phyloP scores from a whole-genome alignment of 2,113 vertebrate species.

The Chlorocebus sabaeus region DNA sequence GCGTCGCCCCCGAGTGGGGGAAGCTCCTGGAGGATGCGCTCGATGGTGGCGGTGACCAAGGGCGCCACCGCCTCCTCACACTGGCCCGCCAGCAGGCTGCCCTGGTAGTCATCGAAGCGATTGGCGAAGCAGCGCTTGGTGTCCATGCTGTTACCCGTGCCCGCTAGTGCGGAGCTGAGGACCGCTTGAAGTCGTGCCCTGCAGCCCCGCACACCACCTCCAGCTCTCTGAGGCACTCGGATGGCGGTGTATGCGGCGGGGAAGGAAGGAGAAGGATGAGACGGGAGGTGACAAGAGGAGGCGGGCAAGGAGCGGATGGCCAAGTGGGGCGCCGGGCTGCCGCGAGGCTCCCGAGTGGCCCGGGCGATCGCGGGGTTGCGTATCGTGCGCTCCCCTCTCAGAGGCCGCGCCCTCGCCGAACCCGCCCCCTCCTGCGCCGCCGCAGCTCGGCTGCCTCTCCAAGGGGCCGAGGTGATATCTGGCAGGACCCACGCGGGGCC shows the following conservation, averaged over 20 bases:
- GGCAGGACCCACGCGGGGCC: constrained; percentile 56
- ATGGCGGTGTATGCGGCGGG: constrained; percentile 16
- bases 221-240: constrained; percentile 20
- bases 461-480: constrained; percentile 57
- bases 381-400: not conserved
- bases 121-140: constrained; percentile 91
- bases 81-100: constrained; percentile 85
- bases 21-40: constrained; percentile 86
- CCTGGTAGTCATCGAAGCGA: constrained; percentile 90
- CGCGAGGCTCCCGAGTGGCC: too few species aligned
- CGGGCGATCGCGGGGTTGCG: not conserved
- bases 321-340: constrained; percentile 60
- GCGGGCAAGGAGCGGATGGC: constrained; percentile 37
- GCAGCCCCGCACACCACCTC: constrained; percentile 30
- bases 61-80: constrained; percentile 82
- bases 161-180: constrained; percentile 8
- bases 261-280: constrained; percentile 49
- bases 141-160: constrained; percentile 82
- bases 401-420: constrained; percentile 53
- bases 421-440: constrained; percentile 59
- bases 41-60: constrained; percentile 85
- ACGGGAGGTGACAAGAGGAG: constrained; percentile 71
- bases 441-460: constrained; percentile 41
- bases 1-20: constrained; percentile 73
- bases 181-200: constrained; percentile 29